Evolutionary conservation across 2,797 vertebrate genomes (phyloP).

Genomic region (Squalus acanthias): DNA sequence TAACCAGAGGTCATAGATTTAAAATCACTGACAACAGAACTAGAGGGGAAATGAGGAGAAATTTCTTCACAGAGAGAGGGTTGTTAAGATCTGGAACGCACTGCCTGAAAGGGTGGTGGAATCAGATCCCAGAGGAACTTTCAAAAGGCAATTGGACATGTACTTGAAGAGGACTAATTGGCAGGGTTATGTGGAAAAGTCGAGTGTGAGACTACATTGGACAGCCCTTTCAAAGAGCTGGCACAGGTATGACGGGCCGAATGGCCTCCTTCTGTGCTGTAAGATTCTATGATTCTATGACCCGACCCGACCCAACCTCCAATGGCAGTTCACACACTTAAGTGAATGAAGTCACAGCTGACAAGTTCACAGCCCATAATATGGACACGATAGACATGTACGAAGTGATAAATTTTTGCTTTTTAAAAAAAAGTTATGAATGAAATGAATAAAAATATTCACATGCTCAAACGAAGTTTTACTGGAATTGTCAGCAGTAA

Average conservation of each 20-base stretch:
- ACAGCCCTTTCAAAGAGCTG: background rate
- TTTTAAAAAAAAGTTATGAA: background rate
- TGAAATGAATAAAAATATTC: background rate
- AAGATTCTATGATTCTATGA: background rate
- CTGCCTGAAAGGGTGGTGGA: background rate
- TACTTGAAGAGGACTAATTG: background rate
- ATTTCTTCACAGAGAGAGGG: too few relatives aligned
- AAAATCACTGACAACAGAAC: too few relatives aligned
- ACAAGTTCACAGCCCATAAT: background rate
- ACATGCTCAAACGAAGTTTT: background rate
- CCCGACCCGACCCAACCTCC: background rate
- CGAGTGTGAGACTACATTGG: background rate
- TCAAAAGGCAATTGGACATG: background rate
- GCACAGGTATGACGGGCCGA: background rate
- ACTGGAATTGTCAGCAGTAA: background rate
- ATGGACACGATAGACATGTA: background rate
- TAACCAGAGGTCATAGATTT: background rate
- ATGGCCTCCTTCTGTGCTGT: background rate
- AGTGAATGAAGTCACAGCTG: background rate
- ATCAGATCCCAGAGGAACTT: too few relatives aligned
- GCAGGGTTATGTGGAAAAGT: background rate
- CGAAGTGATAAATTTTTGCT: background rate
- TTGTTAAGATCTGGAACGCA: background rate
- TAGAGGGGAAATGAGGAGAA: background rate
- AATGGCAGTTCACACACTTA: background rate